These are phyloP conservation scores for Neria commutata DNA, from an alignment of 2,888 invertebrate species.

Conservation along the genomic window DNA sequence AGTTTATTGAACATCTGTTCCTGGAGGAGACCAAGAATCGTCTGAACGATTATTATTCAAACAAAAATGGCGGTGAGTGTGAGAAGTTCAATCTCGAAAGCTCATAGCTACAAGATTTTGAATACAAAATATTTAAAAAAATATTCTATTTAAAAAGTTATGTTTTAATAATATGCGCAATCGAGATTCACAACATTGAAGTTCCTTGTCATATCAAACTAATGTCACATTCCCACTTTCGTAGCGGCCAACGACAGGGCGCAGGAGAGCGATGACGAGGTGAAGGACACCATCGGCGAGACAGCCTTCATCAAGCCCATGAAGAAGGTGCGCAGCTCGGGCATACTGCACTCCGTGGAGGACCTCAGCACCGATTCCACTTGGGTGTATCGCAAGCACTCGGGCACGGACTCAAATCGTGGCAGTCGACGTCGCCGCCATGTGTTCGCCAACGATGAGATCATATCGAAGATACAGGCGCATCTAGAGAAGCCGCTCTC, in stretches of 20 bases:
- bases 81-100: not conserved
- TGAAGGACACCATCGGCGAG: conserved; percentile 66
- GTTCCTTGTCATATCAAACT: conserved; percentile 11
- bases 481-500: conserved; percentile 57
- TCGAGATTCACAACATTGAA: not conserved
- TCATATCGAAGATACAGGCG: conserved; percentile 58
- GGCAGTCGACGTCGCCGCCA: conserved; percentile 59
- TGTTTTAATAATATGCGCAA: no score
- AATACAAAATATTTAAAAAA: no score
- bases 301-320: conserved; percentile 65
- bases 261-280: conserved; percentile 64
- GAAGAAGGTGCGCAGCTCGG: conserved; percentile 73
- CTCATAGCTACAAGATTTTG: no score
- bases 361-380: conserved; percentile 78
- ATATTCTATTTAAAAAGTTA: no score
- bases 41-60: conserved; percentile 57
- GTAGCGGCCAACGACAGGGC: conserved; percentile 45
- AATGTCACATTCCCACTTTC: conserved; percentile 26
- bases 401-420: conserved; percentile 59
- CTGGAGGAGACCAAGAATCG: conserved; percentile 61
- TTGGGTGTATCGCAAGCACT: conserved; percentile 70
- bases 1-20: conserved; percentile 61
- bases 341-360: conserved; percentile 75
- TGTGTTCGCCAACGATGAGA: conserved; percentile 59
- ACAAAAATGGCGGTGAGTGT: conserved; percentile 35